These are phyloP conservation scores for Chrysopilus asiliformis DNA, from an alignment of 2,888 invertebrate species.

Conservation along the genomic window DNA sequence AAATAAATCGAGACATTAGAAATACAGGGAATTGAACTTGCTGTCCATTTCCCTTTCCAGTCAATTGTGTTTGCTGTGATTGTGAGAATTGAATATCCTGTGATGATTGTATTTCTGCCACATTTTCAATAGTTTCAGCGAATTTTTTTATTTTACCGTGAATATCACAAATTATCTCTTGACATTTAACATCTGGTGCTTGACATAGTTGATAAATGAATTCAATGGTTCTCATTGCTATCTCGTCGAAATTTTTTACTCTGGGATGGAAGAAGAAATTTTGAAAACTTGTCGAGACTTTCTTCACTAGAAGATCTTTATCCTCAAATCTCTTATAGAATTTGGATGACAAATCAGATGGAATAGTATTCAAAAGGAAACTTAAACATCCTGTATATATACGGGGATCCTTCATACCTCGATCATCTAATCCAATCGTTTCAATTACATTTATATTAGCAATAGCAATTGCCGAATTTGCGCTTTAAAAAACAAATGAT, in stretches of 20 bases:
- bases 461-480: slow-evolving; percentile 45
- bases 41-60: slow-evolving; percentile 5
- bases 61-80: not conserved
- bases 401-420: slow-evolving; percentile 28
- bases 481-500: slow-evolving; percentile 29
- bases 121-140: slow-evolving; percentile 22
- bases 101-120: slow-evolving; percentile 15
- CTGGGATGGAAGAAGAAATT: slow-evolving; percentile 36
- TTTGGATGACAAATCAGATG: slow-evolving; percentile 25
- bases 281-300: slow-evolving; percentile 36
- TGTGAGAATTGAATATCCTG: slow-evolving; percentile 18
- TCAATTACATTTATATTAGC: slow-evolving; percentile 63
- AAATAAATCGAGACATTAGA: slow-evolving; percentile 41
- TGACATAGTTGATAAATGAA: slow-evolving; percentile 45
- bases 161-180: slow-evolving; percentile 40
- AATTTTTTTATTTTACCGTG: slow-evolving; percentile 31
- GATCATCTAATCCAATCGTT: slow-evolving; percentile 50
- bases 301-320: slow-evolving; percentile 24
- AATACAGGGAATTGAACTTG: slow-evolving; percentile 23
- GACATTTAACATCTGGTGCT: slow-evolving; percentile 41
- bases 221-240: slow-evolving; percentile 41
- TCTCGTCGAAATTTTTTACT: slow-evolving; percentile 38
- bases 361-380: slow-evolving; percentile 28
- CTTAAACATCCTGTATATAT: slow-evolving; percentile 28
- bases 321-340: slow-evolving; percentile 29